Base-by-base conservation (phyloP, 2,797 vertebrate genomes). In the Naso thynnoides region DNA sequence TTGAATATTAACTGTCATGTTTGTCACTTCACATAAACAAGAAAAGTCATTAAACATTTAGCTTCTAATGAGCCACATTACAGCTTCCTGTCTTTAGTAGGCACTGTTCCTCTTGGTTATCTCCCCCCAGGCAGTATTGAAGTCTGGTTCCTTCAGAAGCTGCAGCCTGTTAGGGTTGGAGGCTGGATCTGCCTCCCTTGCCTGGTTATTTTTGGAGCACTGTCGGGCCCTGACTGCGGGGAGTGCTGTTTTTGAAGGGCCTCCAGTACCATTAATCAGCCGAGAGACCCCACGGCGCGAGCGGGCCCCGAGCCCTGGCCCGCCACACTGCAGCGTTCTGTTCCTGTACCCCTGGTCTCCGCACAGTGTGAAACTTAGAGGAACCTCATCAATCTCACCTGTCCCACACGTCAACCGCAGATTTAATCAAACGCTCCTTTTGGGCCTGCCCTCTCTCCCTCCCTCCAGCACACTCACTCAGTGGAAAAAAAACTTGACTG, bases 371-470 rank as follows among this genome's bases (percentile, higher is more conserved):
- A 96, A 95, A 90, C 94, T 92, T 94, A 94, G 96, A 96, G 97
- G 96, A 96, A 96, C 97, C 90, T 97, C 97, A 99, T 99, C 97
- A 96, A 98, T 99, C 97, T 98, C 97, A 88, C 95, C 94, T 93
- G 96, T 95, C 95, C 58, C 79, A 91, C 91, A 89, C 94, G 96
- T 97, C 97, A 97, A 94, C 97, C 86, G 85, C 81, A 95, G 95
- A 95, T 95, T 95, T 95, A 95, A 95, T 96, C 94, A 95, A 95
- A 93, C 86, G 93, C 94, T 95, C 95, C 93, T 92, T 93, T 88
- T 71, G 75, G 84, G 65, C 94, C 89, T 83, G 88, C 13, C 38
- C 90, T 79, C 84, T 69, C 16, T 15, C 92, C 89, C 81, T 79
- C 88, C 16, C 76, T 64, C 59, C 44, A 73, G 52, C 81, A 62